Conservation (phyloP, 2,113 vertebrate genomes). For the Ameiurus melas region DNA sequence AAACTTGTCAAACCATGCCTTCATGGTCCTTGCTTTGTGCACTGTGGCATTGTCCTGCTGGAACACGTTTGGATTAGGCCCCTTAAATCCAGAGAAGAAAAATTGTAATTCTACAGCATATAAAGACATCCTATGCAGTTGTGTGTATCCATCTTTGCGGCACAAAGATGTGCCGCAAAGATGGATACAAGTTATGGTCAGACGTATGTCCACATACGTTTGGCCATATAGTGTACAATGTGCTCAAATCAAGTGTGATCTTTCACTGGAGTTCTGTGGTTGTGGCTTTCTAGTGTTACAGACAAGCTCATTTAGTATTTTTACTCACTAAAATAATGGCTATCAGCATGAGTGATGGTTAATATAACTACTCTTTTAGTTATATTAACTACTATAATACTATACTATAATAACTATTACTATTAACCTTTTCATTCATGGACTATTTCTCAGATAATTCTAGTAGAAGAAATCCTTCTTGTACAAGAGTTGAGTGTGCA, state of each 20-base stretch:
- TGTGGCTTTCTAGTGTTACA: not conserved
- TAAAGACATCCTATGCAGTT: too few species aligned
- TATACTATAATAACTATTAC: too few species aligned
- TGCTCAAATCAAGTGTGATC: not conserved
- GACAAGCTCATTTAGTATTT: not conserved
- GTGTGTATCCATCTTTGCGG: too few species aligned
- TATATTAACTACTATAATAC: too few species aligned
- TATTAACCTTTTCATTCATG: too few species aligned
- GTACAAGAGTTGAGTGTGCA: not conserved
- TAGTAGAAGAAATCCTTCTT: not conserved
- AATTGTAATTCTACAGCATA: not conserved
- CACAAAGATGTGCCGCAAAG: too few species aligned
- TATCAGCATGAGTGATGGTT: not conserved
- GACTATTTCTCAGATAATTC: not conserved
- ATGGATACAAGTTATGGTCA: too few species aligned
- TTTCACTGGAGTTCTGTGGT: not conserved
- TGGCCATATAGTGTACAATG: not conserved
- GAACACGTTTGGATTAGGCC: not conserved
- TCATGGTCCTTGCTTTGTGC: too few species aligned
- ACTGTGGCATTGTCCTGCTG: not conserved
- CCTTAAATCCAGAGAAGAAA: not conserved
- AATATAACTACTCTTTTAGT: too few species aligned
- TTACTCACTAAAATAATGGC: not conserved
- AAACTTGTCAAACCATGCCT: too few species aligned
- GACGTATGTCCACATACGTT: not conserved